Conservation (phyloP, 2,888 invertebrate genomes). For the Schrankia costaestrigalis region DNA sequence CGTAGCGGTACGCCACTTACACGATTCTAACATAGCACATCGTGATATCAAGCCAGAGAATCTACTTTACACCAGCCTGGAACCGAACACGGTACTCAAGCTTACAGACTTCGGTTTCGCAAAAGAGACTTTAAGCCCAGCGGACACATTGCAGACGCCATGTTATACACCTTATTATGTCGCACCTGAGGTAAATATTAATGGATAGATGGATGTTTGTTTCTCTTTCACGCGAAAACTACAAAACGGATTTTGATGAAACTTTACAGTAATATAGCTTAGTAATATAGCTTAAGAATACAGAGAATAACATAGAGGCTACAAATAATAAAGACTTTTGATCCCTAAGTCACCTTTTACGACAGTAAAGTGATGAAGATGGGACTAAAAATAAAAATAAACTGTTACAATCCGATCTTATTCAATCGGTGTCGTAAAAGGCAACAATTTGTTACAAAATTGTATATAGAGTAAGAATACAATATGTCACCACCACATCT, state of each 20-base stretch:
- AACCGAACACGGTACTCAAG: constrained; percentile 91
- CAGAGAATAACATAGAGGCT: no score
- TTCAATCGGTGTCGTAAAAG: no score
- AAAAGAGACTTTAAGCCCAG: constrained; percentile 91
- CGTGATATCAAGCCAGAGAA: constrained; percentile 99
- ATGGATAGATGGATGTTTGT: not conserved
- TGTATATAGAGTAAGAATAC: no score
- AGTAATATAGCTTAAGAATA: no score
- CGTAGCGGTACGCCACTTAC: constrained; percentile 95
- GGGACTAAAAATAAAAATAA: no score
- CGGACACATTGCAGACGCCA: constrained; percentile 96
- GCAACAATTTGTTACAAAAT: no score
- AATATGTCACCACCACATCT: no score
- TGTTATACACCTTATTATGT: constrained; percentile 99
- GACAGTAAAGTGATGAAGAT: no score
- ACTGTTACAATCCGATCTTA: no score
- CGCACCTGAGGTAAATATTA: constrained; percentile 75
- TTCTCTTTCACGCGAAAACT: not conserved
- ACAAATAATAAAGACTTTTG: no score
- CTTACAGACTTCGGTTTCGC: constrained; percentile 99
- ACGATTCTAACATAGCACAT: constrained; percentile 97
- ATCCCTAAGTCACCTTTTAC: no score
- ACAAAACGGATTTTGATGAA: not conserved
- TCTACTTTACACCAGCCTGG: constrained; percentile 91
- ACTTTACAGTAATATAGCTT: no score